phyloP scores from a whole-genome alignment of 2,113 vertebrate genomes.

The Abramis brama region DNA sequence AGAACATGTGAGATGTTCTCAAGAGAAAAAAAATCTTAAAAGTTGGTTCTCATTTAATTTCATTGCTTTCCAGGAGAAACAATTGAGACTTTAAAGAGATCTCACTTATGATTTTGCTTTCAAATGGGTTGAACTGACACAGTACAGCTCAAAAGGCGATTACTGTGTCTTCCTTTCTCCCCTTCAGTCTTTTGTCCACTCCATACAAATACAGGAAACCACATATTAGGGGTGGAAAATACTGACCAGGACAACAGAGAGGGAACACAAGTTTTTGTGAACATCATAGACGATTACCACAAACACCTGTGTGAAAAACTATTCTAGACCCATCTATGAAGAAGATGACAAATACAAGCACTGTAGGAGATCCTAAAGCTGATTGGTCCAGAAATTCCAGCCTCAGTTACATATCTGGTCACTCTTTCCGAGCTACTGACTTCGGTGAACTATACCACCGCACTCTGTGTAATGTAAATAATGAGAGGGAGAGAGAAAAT shows the following conservation, averaged over 20 bases:
- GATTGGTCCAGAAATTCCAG: background rate
- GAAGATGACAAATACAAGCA: background rate
- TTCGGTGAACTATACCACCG: background rate
- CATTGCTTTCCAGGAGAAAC: background rate
- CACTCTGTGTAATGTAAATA: conserved; percentile 36
- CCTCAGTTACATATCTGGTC: background rate
- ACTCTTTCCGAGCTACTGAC: conserved; percentile 19
- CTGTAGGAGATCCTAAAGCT: background rate
- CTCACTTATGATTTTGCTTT: background rate
- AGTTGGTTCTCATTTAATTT: background rate
- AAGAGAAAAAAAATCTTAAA: background rate
- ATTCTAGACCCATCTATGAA: background rate
- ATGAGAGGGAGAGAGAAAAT: conserved; percentile 18
- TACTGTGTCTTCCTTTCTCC: conserved; percentile 13
- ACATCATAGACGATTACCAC: background rate
- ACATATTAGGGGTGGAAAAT: conserved; percentile 18
- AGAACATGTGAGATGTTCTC: background rate
- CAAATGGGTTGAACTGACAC: background rate
- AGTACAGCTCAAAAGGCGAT: background rate
- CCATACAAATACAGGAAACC: conserved; percentile 53
- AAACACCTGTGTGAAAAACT: background rate
- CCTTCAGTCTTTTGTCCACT: conserved; percentile 10
- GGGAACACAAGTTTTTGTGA: background rate
- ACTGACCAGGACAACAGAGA: background rate
- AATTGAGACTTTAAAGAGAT: background rate